phyloP scores from a whole-genome alignment of 2,797 vertebrate species.

The Bovichtus variegatus region DNA sequence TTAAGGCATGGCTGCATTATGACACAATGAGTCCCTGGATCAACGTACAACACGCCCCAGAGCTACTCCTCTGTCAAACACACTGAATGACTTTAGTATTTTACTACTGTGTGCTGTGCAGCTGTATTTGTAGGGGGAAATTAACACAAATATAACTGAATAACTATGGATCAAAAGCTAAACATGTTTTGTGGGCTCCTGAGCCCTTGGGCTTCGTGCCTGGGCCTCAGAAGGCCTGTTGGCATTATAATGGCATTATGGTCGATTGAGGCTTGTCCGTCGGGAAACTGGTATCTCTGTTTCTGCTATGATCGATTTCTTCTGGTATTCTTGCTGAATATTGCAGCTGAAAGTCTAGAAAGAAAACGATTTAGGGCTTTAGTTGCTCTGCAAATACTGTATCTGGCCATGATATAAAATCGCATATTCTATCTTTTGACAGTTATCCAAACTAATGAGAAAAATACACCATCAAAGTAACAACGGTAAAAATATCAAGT shows the following conservation, averaged over 20 bases:
- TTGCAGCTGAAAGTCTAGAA: neutral
- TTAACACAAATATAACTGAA: neutral
- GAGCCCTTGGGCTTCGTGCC: neutral
- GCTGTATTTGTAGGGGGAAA: neutral
- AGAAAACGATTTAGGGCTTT: neutral
- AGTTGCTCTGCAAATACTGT: neutral
- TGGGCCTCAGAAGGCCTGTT: too few relatives aligned
- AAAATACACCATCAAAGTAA: neutral
- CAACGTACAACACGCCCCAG: neutral
- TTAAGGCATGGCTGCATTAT: neutral
- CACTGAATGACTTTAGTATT: neutral
- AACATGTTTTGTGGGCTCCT: neutral
- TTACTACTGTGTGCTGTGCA: neutral
- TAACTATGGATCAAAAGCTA: neutral
- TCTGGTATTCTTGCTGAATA: neutral
- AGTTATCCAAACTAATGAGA: neutral
- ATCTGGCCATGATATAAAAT: neutral
- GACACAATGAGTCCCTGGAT: constrained; percentile 16
- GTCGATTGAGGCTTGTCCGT: too few relatives aligned
- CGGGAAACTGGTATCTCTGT: neutral
- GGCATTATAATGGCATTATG: too few relatives aligned
- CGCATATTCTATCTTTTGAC: neutral
- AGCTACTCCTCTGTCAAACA: constrained; percentile 23
- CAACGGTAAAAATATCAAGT: neutral
- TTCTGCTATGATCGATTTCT: neutral